These are phyloP conservation scores for Drosophila niveifrons DNA, from an alignment of 2,888 invertebrate species.

Conservation along the genomic window DNA sequence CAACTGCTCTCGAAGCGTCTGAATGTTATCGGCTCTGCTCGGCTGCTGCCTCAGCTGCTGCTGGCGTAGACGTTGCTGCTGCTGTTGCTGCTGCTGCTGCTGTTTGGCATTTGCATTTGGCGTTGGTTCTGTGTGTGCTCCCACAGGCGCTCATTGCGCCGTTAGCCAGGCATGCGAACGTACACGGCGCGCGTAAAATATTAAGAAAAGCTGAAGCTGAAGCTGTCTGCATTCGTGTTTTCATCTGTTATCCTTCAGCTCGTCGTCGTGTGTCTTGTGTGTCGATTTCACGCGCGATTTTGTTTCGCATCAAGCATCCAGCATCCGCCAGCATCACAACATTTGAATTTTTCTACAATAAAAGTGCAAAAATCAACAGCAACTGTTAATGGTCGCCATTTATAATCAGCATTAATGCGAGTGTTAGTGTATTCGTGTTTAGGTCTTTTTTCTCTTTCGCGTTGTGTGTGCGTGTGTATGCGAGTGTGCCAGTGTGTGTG, in stretches of 20 bases:
- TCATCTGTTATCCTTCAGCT: constrained; percentile 9
- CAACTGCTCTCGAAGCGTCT: constrained; percentile 39
- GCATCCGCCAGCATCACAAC: constrained; percentile 44
- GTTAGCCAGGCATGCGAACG: constrained; percentile 70
- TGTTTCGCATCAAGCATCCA: constrained; percentile 31
- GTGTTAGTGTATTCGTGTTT: constrained; percentile 10
- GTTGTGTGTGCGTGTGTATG: constrained; percentile 28
- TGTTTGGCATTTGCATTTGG: constrained; percentile 52
- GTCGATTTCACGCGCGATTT: constrained; percentile 48
- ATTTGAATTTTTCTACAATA: constrained; percentile 81
- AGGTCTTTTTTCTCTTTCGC: background rate
- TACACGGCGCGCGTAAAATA: constrained; percentile 62
- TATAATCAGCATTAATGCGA: constrained; percentile 16
- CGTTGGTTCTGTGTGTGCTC: constrained; percentile 54
- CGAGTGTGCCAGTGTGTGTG: constrained; percentile 27
- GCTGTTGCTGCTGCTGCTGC: constrained; percentile 31
- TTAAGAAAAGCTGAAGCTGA: too few relatives aligned
- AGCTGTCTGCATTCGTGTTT: constrained; percentile 5
- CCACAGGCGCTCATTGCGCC: constrained; percentile 75
- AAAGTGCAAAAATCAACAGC: constrained; percentile 67
- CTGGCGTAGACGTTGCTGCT: constrained; percentile 9
- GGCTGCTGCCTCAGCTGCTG: constrained; percentile 47
- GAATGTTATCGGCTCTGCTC: constrained; percentile 53
- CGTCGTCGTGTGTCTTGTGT: constrained; percentile 22
- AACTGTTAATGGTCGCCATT: constrained; percentile 53